Evolutionary conservation across 2,113 vertebrate genomes (phyloP), one percentile per base, ranked within the genome.

Genomic region (Psilopsiagon aymara): DNA sequence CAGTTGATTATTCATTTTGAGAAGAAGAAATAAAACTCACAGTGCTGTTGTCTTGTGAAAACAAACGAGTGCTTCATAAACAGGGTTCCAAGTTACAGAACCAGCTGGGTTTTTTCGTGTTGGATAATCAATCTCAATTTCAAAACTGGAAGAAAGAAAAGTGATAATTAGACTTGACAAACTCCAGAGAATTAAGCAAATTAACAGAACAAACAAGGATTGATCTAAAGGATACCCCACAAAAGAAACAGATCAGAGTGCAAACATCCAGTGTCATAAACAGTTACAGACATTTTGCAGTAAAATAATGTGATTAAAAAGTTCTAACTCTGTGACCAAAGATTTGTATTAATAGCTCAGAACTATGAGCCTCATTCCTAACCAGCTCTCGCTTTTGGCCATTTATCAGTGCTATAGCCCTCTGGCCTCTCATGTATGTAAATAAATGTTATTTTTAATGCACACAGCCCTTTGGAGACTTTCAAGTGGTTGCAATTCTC

Each of bases 81-180:
- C 90, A 79, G 86, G 73, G 83, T 71, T 90, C 89, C 76, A 62
- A 96, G 81, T 95, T 91, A 95, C 70, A 96, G 88, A 91, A 88
- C 94, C 93, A 95, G 66, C 73, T 94, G 93, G 76, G 71, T 75
- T 90, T 92, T 70, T 70, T 81, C 2, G 29, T 88, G 90, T 51
- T 78, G 73, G 55, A 80, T 92, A 96, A 90, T 95, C 92, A 93
- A 79, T 86, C 88, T 92, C 62, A 85, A 91, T 94, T 94, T 95
- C 85, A 95, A 91, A 96, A 92, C 96, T 96, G 78, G 57, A 96
- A 92, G 75, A 87, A 75, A 95, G 87, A 87, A 85, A 59, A 90
- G 57, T 82, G 66, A 82, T 85, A 87, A 95, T 95, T 80, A 91
- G 92, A 80, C 35, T 71, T 89, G 78, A 92, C 92, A 94, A 91